Evolutionary conservation across 2,113 vertebrate genomes (phyloP).

Genomic region (Gallinago paraguaiae): DNA sequence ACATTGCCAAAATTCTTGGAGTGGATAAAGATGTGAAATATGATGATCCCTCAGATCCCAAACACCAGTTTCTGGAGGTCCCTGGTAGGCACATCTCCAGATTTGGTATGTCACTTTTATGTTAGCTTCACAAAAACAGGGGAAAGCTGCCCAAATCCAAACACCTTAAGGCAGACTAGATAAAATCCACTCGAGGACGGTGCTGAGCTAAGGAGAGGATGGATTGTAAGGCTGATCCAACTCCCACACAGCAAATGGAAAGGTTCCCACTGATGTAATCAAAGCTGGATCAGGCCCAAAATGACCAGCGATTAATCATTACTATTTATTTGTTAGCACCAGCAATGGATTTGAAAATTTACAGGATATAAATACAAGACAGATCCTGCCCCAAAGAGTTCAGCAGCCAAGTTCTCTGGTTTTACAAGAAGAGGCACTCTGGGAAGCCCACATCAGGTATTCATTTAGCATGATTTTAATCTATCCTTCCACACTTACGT

Average conservation of each 20-base stretch:
- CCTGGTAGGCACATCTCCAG: neutral
- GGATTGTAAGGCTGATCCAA: slow-evolving; percentile 14
- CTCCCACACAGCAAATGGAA: slow-evolving; percentile 16
- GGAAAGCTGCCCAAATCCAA: neutral
- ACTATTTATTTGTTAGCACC: slow-evolving; percentile 53
- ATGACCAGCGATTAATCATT: slow-evolving; percentile 35
- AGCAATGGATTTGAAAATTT: slow-evolving; percentile 18
- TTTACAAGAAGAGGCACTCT: neutral
- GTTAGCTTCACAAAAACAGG: neutral
- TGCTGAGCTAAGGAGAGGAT: neutral
- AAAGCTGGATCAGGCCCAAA: slow-evolving; percentile 9
- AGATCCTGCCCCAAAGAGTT: neutral
- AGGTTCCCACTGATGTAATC: slow-evolving; percentile 44
- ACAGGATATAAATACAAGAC: slow-evolving; percentile 30
- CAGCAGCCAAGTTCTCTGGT: slow-evolving; percentile 9
- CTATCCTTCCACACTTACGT: slow-evolving; percentile 8
- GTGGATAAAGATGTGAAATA: neutral
- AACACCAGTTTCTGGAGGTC: neutral
- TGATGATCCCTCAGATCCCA: neutral
- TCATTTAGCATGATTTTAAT: slow-evolving; percentile 36
- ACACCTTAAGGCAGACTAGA: neutral
- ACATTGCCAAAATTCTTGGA: neutral
- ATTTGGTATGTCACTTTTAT: neutral
- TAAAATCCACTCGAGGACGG: neutral
- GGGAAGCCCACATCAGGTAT: slow-evolving; percentile 40